Conservation (phyloP, 2,113 vertebrate genomes). For the Ceyx melanurus region DNA sequence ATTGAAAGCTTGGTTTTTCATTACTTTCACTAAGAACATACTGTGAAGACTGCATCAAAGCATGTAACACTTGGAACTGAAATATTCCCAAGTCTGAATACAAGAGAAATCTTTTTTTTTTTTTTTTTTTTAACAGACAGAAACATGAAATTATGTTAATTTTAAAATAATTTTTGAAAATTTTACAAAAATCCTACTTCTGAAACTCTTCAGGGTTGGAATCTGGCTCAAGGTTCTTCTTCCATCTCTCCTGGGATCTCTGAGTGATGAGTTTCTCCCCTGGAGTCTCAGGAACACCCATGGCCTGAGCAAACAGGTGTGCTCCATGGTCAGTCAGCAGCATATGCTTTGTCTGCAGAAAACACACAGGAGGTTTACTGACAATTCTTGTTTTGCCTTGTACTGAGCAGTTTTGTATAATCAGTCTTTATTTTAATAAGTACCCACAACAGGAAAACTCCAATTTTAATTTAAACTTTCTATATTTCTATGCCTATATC, state of each 20-base stretch:
- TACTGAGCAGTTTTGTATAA: neutral
- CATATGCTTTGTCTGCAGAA: slow-evolving; percentile 83
- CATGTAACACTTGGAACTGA: neutral
- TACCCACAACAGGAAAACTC: neutral
- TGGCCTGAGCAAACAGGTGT: slow-evolving; percentile 80
- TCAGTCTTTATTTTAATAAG: neutral
- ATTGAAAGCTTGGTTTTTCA: neutral
- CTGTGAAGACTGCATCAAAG: neutral
- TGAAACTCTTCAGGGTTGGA: slow-evolving; percentile 77
- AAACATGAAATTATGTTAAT: neutral
- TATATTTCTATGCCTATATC: neutral
- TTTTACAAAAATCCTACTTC: slow-evolving; percentile 73
- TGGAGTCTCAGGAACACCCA: slow-evolving; percentile 82
- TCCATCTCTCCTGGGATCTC: slow-evolving; percentile 82
- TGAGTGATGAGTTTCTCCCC: slow-evolving; percentile 86
- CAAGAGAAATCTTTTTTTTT: neutral
- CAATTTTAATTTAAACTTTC: neutral
- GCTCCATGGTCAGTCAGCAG: slow-evolving; percentile 88
- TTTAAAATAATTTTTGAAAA: too few relatives aligned
- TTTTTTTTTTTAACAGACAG: neutral
- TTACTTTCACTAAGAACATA: neutral
- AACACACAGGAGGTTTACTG: neutral
- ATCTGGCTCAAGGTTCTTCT: slow-evolving; percentile 73
- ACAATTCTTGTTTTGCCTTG: neutral
- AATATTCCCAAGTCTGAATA: neutral